phyloP scores from a whole-genome alignment of 2,113 vertebrate species.

The Panthera uncia region DNA sequence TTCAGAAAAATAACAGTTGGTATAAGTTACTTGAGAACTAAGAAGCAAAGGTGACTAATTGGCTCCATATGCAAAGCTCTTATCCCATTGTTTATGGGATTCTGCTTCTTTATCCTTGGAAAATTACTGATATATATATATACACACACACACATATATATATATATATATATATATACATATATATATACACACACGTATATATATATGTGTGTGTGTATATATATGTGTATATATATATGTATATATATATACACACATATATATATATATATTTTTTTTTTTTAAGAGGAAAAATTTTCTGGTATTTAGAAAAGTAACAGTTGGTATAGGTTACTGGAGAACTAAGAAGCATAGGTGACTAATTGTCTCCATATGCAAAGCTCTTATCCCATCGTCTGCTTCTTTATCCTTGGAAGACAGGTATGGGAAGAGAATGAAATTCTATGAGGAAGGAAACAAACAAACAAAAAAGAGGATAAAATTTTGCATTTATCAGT shows the following conservation, averaged over 20 bases:
- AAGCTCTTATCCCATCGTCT: not conserved
- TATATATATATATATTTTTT: not conserved
- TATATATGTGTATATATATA: too few relatives aligned
- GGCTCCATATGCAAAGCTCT: not conserved
- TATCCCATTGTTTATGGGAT: not conserved
- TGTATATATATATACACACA: too few relatives aligned
- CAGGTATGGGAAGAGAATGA: not conserved
- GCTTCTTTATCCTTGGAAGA: not conserved
- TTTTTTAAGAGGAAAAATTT: not conserved
- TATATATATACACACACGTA: too few relatives aligned
- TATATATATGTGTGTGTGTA: too few relatives aligned
- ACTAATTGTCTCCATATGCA: not conserved
- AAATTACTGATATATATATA: too few relatives aligned
- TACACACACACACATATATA: too few relatives aligned
- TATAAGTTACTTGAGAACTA: not conserved
- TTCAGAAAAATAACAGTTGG: not conserved
- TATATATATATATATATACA: too few relatives aligned
- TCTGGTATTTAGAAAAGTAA: not conserved
- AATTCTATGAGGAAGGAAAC: not conserved
- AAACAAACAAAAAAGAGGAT: not conserved
- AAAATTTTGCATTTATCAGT: not conserved
- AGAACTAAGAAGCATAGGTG: not conserved
- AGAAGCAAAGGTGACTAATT: not conserved
- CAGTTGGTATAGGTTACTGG: not conserved
- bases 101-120: too few relatives aligned